These are phyloP conservation scores for Sylvia atricapilla DNA, from an alignment of 2,113 vertebrate genomes.

Conservation along the genomic window DNA sequence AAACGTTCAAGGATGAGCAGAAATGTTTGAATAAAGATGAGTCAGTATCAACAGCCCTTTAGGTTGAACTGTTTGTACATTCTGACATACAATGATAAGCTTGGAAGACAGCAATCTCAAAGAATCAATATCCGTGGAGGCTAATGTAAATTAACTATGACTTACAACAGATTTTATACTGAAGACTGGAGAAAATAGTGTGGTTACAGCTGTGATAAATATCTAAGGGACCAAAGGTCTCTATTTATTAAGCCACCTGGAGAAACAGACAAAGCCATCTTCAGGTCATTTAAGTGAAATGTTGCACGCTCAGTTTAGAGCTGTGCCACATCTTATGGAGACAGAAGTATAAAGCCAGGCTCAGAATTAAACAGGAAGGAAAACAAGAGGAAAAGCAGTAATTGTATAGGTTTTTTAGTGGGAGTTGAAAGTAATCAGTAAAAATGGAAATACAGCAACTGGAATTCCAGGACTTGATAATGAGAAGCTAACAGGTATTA, in stretches of 20 bases:
- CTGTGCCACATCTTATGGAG: background rate
- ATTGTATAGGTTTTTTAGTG: background rate
- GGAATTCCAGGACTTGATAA: background rate
- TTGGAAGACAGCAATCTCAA: background rate
- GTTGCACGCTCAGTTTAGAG: background rate
- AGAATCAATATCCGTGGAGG: background rate
- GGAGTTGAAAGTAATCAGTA: background rate
- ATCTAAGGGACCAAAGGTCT: slow-evolving; percentile 29
- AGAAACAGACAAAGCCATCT: background rate
- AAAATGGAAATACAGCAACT: background rate
- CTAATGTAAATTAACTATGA: slow-evolving; percentile 25
- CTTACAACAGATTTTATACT: slow-evolving; percentile 12
- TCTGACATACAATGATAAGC: background rate
- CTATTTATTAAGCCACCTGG: background rate
- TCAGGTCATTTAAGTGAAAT: background rate
- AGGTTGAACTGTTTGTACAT: background rate
- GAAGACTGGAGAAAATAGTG: background rate
- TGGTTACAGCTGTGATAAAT: slow-evolving; percentile 38
- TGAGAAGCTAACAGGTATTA: background rate
- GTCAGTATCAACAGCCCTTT: background rate
- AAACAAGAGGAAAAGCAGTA: background rate
- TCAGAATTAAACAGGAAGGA: background rate
- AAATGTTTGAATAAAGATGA: slow-evolving; percentile 48
- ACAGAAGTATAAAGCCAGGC: background rate
- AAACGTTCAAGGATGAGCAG: background rate